Evolutionary conservation across 2,797 vertebrate genomes (phyloP).

Genomic region (Myotis myotis): DNA sequence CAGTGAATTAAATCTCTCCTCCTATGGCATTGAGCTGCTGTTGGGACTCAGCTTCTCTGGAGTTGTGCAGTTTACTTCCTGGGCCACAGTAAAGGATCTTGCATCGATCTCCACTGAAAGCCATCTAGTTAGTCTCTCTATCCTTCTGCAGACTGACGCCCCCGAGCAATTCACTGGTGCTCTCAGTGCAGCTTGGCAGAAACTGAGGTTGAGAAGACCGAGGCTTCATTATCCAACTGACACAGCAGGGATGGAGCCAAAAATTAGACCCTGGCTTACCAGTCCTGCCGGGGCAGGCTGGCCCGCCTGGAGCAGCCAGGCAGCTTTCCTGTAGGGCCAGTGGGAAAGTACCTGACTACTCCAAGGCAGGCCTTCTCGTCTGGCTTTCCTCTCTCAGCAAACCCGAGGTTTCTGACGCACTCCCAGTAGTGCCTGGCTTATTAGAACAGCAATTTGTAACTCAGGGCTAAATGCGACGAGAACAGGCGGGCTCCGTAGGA

Average conservation of each 20-base stretch:
- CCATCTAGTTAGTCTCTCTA: not conserved
- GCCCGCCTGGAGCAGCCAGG: conserved; percentile 28
- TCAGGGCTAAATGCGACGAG: not conserved
- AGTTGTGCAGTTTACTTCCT: not conserved
- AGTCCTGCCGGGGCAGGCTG: conserved; percentile 39
- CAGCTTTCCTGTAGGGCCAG: not conserved
- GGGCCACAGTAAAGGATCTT: not conserved
- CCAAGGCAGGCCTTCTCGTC: conserved; percentile 1
- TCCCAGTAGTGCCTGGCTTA: not conserved
- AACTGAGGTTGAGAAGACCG: conserved; percentile 35
- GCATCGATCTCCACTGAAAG: not conserved
- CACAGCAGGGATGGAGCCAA: not conserved
- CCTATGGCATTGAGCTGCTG: not conserved
- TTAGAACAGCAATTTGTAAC: not conserved
- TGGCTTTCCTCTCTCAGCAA: not conserved
- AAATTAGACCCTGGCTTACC: not conserved
- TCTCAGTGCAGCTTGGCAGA: not conserved
- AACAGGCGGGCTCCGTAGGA: accelerated
- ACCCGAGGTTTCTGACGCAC: not conserved
- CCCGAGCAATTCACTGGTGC: not conserved
- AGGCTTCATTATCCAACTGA: conserved; percentile 43
- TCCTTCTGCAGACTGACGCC: not conserved
- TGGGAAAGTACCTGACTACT: not conserved
- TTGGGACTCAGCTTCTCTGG: not conserved
- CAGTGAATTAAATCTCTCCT: not conserved